These are phyloP conservation scores for Euura lappo DNA, from an alignment of 1,140 invertebrate genomes.

Conservation along the genomic window DNA sequence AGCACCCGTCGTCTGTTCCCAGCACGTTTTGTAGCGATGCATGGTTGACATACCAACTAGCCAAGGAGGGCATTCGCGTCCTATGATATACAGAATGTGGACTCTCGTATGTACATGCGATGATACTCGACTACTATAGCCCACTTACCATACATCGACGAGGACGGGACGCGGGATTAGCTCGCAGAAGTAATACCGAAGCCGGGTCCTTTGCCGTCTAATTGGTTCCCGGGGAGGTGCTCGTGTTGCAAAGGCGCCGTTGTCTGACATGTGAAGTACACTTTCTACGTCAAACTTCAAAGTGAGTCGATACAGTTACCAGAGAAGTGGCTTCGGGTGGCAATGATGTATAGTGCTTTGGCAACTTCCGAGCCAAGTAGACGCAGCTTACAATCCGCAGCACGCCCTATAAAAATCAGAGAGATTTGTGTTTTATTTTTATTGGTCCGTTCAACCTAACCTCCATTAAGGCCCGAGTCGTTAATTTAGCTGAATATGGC, in stretches of 20 bases:
- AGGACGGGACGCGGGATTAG: not conserved
- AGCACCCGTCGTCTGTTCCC: constrained; percentile 1
- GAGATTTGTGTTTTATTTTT: not conserved
- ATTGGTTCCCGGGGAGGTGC: not conserved
- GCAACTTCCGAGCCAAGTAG: not conserved
- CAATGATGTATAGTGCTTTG: not conserved
- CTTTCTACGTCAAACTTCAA: not conserved
- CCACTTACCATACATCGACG: not conserved
- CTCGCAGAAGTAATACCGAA: not conserved
- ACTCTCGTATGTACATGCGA: not conserved
- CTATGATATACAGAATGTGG: not conserved
- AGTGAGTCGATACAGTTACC: not conserved
- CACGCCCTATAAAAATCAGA: too few relatives aligned
- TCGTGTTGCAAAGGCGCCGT: constrained; percentile 1
- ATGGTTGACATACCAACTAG: constrained; percentile 3
- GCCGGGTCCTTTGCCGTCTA: not conserved
- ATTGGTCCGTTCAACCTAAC: not conserved
- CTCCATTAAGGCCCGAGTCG: not conserved
- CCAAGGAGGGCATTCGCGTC: not conserved
- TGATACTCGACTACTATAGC: not conserved
- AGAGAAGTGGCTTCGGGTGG: not conserved
- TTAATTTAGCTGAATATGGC: not conserved
- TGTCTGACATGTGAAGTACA: not conserved
- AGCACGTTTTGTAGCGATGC: not conserved
- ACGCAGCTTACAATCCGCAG: not conserved